Percentiles rank a stretch among this genome's conserved stretches.
These are phyloP conservation scores for Drosophila buzzatii DNA, from an alignment of 2,888 invertebrate species.

Conservation along the genomic window DNA sequence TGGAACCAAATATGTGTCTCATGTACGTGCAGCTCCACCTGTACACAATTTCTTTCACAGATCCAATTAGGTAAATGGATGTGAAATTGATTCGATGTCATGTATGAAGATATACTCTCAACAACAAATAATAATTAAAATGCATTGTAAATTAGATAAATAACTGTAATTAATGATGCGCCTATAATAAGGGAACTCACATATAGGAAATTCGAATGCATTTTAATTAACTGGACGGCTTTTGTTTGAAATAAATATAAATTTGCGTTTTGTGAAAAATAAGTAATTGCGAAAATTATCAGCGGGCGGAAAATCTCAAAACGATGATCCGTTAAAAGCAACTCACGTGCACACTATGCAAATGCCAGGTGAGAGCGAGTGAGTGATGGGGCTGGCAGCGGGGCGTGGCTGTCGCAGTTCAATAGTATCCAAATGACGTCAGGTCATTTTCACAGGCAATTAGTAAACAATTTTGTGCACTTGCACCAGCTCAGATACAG, in stretches of 20 bases:
- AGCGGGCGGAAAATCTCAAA: conserved; percentile 13
- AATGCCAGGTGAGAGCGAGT: conserved; percentile 40
- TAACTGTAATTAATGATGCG: conserved; percentile 19
- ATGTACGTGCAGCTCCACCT: conserved; percentile 8
- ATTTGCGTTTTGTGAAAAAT: conserved; percentile 30
- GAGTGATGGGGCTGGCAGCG: background rate
- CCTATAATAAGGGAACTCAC: conserved; percentile 17
- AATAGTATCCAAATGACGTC: conserved; percentile 48
- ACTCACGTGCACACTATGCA: conserved; percentile 61
- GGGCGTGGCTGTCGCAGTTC: conserved; percentile 25
- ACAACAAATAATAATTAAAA: conserved; percentile 14
- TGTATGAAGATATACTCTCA: background rate
- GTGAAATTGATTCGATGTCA: background rate
- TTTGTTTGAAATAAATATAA: conserved; percentile 22
- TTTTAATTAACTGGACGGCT: conserved; percentile 18
- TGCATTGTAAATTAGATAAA: conserved; percentile 27
- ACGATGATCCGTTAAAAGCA: conserved; percentile 12
- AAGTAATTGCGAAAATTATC: conserved; percentile 32
- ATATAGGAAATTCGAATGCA: conserved; percentile 28
- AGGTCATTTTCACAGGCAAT: conserved; percentile 36
- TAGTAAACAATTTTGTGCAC: conserved; percentile 56
- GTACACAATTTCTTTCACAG: background rate
- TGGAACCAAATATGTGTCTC: background rate
- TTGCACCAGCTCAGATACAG: conserved; percentile 19
- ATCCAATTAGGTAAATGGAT: conserved; percentile 3